These are phyloP conservation scores for Myanophis thanlyinensis DNA, from an alignment of 2,113 vertebrate genomes.

Conservation along the genomic window DNA sequence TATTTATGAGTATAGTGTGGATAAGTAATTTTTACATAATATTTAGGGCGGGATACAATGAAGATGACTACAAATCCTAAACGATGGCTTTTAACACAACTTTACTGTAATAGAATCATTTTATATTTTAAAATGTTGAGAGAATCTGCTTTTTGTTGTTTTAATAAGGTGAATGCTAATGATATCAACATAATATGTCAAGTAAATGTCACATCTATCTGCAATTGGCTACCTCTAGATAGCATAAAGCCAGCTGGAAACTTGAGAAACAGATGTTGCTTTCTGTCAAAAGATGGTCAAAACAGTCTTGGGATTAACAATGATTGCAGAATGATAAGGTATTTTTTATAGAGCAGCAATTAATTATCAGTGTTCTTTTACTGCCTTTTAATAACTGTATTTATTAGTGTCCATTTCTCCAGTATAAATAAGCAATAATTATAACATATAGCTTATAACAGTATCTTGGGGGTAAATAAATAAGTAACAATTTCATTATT, in stretches of 20 bases:
- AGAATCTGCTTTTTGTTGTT: conserved; percentile 67
- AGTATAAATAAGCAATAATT: neutral
- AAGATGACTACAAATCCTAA: conserved; percentile 9
- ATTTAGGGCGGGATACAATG: neutral
- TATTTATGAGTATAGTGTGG: neutral
- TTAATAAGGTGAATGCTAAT: conserved; percentile 67
- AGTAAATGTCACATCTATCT: conserved; percentile 78
- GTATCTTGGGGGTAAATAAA: neutral
- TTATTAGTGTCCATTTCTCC: neutral
- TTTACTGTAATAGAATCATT: conserved; percentile 39
- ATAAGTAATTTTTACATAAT: conserved; percentile 1
- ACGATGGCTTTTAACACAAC: neutral
- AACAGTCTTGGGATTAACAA: conserved; percentile 56
- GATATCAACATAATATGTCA: conserved; percentile 64
- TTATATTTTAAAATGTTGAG: conserved; percentile 64
- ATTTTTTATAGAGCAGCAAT: conserved; percentile 51
- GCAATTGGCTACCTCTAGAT: conserved; percentile 71
- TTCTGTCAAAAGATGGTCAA: conserved; percentile 73
- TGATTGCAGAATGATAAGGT: conserved; percentile 50
- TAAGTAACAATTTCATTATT: neutral
- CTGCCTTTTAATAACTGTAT: neutral
- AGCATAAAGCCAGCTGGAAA: conserved; percentile 65
- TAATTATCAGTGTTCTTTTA: conserved; percentile 52
- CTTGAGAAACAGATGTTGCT: conserved; percentile 76
- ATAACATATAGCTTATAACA: neutral